Conservation (phyloP, 2,888 invertebrate genomes). For the Hedychridium roseum region DNA sequence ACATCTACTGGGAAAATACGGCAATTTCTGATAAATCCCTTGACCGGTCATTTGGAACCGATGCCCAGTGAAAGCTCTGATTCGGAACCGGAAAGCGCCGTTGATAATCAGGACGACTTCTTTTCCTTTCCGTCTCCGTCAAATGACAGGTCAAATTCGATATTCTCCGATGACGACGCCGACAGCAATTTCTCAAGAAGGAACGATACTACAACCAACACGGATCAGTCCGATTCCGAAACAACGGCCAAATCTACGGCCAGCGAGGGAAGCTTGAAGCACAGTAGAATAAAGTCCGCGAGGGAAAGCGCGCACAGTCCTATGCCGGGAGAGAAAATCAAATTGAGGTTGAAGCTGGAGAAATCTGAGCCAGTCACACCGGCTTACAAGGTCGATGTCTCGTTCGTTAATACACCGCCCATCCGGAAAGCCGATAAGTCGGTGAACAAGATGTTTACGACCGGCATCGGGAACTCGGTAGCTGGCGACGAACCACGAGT, state of each 20-base stretch:
- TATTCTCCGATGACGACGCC: slow-evolving; percentile 71
- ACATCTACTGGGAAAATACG: slow-evolving; percentile 74
- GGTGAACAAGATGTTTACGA: slow-evolving; percentile 64
- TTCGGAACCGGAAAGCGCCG: slow-evolving; percentile 66
- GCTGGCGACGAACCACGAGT: slow-evolving; percentile 78
- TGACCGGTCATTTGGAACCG: slow-evolving; percentile 86
- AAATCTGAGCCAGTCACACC: slow-evolving; percentile 82
- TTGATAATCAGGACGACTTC: slow-evolving; percentile 63
- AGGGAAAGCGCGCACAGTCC: slow-evolving; percentile 60
- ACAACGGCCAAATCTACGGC: slow-evolving; percentile 68
- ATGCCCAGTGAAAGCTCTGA: slow-evolving; percentile 75
- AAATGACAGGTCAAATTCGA: slow-evolving; percentile 66
- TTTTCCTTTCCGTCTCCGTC: slow-evolving; percentile 65
- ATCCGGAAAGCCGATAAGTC: slow-evolving; percentile 63
- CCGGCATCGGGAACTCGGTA: slow-evolving; percentile 51
- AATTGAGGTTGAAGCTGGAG: slow-evolving; percentile 82
- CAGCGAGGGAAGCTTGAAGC: slow-evolving; percentile 68
- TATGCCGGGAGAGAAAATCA: slow-evolving; percentile 77
- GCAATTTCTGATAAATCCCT: slow-evolving; percentile 88
- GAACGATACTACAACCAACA: slow-evolving; percentile 64
- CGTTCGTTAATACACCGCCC: slow-evolving; percentile 71
- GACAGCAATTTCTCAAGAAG: slow-evolving; percentile 68
- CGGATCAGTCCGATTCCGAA: slow-evolving; percentile 69
- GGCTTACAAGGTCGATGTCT: slow-evolving; percentile 83
- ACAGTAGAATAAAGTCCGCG: slow-evolving; percentile 54